These are phyloP conservation scores for Prunella strophiata DNA, from an alignment of 2,797 vertebrate genomes.

Conservation along the genomic window DNA sequence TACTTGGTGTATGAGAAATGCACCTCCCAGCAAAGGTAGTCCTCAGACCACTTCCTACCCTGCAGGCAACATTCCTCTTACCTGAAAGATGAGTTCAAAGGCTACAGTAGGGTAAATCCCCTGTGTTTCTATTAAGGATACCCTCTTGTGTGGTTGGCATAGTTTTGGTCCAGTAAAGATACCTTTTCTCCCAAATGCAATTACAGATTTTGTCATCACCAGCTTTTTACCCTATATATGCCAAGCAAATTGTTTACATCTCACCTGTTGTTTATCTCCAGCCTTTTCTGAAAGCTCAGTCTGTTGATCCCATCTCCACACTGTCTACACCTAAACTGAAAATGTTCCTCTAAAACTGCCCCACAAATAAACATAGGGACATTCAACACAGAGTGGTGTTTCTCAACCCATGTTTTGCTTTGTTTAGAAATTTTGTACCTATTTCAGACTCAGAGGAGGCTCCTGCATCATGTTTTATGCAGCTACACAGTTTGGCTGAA, in stretches of 20 bases:
- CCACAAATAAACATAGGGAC: accelerated
- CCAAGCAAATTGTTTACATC: background rate
- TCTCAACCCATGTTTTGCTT: background rate
- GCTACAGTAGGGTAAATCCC: background rate
- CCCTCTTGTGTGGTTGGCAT: background rate
- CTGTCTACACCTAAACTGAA: background rate
- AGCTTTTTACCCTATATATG: background rate
- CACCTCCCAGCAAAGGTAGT: background rate
- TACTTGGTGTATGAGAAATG: accelerated
- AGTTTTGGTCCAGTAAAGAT: background rate
- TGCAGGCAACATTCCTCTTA: background rate
- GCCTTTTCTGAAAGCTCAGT: background rate
- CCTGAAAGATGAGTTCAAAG: background rate
- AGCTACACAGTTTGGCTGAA: background rate
- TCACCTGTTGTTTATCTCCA: background rate
- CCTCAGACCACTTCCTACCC: background rate
- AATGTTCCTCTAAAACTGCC: background rate
- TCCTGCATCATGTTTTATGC: background rate
- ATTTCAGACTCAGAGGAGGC: background rate
- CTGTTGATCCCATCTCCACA: background rate
- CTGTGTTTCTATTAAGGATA: background rate
- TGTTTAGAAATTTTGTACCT: background rate
- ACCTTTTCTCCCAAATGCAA: background rate
- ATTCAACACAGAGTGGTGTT: background rate
- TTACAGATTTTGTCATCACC: background rate